These are phyloP conservation scores for Ephydatia muelleri DNA, from an alignment of 37 sponge, comb jelly and placozoan genomes.

Conservation along the genomic window DNA sequence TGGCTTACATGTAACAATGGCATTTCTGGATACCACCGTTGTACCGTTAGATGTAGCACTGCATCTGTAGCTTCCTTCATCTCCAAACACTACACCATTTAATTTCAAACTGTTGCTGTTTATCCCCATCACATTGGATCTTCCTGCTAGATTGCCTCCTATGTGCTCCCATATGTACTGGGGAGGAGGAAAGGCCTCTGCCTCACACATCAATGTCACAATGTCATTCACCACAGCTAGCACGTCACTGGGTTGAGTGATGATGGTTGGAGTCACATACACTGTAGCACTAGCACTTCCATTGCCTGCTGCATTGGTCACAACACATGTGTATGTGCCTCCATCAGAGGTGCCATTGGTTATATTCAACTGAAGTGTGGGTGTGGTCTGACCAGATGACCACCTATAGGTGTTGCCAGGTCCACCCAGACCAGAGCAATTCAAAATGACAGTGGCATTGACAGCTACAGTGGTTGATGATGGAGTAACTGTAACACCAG, in stretches of 20 bases:
- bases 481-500: conserved; percentile 9
- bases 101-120: not conserved
- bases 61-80: conserved; percentile 12
- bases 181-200: conserved; percentile 47
- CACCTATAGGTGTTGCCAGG: conserved; percentile 12
- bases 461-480: not conserved
- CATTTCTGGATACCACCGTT: not conserved
- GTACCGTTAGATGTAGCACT: not conserved
- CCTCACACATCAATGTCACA: conserved; percentile 43
- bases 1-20: conserved; percentile 15
- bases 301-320: conserved; percentile 45
- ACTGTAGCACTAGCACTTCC: conserved; percentile 21
- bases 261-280: conserved; percentile 21
- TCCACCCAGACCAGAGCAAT: conserved; percentile 28
- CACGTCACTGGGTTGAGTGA: conserved; percentile 10
- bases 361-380: not conserved
- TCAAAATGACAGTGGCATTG: conserved; percentile 9
- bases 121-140: not conserved
- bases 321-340: conserved; percentile 64
- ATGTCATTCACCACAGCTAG: conserved; percentile 5
- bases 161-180: conserved; percentile 33
- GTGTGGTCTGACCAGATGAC: not conserved
- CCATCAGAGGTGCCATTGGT: conserved; percentile 48
- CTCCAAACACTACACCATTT: not conserved
- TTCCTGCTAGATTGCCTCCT: not conserved